Evolutionary conservation across 2,113 vertebrate genomes (phyloP).

Genomic region (Notothenia coriiceps): DNA sequence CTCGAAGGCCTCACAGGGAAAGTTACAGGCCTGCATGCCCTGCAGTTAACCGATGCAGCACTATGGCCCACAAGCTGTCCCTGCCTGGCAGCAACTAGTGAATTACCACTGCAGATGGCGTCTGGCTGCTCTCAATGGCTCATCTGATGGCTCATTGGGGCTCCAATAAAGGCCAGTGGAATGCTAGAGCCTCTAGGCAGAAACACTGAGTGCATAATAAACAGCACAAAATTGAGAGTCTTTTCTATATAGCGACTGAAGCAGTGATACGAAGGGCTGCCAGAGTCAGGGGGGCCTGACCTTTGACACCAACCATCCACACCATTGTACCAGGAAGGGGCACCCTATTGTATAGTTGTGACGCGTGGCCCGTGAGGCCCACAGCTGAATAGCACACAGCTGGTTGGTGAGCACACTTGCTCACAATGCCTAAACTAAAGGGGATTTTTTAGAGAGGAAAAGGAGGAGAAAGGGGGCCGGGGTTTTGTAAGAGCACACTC

Average conservation of each 20-base stretch:
- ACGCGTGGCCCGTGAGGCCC: constrained; percentile 81
- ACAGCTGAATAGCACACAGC: constrained; percentile 81
- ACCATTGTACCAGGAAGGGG: constrained; percentile 78
- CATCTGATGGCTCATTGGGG: constrained; percentile 77
- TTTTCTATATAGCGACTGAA: constrained; percentile 70
- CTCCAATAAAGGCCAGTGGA: constrained; percentile 78
- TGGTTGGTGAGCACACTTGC: constrained; percentile 80
- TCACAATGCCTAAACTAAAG: constrained; percentile 76
- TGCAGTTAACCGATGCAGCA: constrained; percentile 59
- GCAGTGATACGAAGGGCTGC: constrained; percentile 69
- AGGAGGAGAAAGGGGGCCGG: constrained; percentile 45
- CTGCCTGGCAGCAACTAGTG: constrained; percentile 68
- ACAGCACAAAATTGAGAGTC: constrained; percentile 69
- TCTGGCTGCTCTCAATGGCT: constrained; percentile 80
- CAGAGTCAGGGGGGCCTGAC: constrained; percentile 75
- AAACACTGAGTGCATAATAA: constrained; percentile 78
- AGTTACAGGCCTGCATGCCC: constrained; percentile 44
- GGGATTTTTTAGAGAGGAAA: constrained; percentile 49
- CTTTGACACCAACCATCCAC: constrained; percentile 78
- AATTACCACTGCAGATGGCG: constrained; percentile 83
- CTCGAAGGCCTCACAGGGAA: constrained; percentile 37
- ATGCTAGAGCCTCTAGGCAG: constrained; percentile 74
- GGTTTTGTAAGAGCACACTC: constrained; percentile 65
- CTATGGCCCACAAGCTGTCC: constrained; percentile 69
- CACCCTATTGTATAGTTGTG: constrained; percentile 75